A percentile compares a stretch with the other conserved stretches of the same genome.
Evolutionary conservation across 37 sponge, comb jelly and placozoan species (phyloP).

Genomic region (Agelas oroides): DNA sequence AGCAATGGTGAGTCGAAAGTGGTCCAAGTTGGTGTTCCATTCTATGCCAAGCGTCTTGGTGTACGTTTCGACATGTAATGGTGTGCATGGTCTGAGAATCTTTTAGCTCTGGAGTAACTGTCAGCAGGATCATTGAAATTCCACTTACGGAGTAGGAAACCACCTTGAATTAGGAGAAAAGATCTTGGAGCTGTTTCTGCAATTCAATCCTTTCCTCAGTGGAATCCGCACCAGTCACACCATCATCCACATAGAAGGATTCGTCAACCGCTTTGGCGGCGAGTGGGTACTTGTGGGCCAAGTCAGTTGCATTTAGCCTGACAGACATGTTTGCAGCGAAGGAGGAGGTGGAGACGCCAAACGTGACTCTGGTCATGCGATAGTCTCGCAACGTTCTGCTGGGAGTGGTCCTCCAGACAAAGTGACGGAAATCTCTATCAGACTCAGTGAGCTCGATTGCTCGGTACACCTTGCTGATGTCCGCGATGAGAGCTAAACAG

Average conservation of each 20-base stretch:
- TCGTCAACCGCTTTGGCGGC: too few species aligned
- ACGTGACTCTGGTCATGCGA: slow-evolving; percentile 20
- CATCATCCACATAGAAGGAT: too few species aligned
- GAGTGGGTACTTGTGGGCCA: too few species aligned
- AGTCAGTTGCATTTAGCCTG: background rate
- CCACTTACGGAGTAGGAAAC: slow-evolving; percentile 4
- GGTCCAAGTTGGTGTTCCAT: slow-evolving; percentile 25
- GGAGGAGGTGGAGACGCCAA: slow-evolving; percentile 15
- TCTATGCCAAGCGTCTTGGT: slow-evolving; percentile 15
- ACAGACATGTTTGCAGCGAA: slow-evolving; percentile 11
- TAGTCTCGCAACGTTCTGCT: too few species aligned
- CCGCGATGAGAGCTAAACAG: slow-evolving; percentile 1
- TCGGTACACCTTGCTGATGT: slow-evolving; percentile 5
- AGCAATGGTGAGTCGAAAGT: slow-evolving; percentile 8
- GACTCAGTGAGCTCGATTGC: slow-evolving; percentile 1
- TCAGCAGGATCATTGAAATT: slow-evolving; percentile 1
- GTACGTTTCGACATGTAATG: too few species aligned
- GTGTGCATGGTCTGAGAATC: too few species aligned
- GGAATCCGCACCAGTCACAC: slow-evolving; percentile 4
- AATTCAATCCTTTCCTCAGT: background rate
- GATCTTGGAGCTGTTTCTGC: slow-evolving; percentile 4
- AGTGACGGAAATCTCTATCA: slow-evolving; percentile 15
- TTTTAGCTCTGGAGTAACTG: too few species aligned
- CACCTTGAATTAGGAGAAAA: background rate
- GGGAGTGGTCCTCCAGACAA: slow-evolving; percentile 21